Percentiles rank a stretch among this genome's conserved stretches.
Evolutionary conservation across 2,113 vertebrate genomes (phyloP).

Genomic region (human (Homo sapiens)): GRCh38 chr6:17116001-17116500

Average conservation of each 20-base stretch:
- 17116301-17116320: neutral
- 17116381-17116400: neutral
- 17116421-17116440: neutral
- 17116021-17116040: neutral
- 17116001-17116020: neutral
- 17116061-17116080: too few relatives aligned
- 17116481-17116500: too few relatives aligned
- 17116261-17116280: neutral
- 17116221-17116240: neutral
- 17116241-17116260: neutral
- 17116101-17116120: neutral
- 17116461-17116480: too few relatives aligned
- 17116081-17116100: neutral
- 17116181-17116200: neutral
- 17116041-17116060: neutral
- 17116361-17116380: neutral
- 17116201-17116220: neutral
- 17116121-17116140: neutral
- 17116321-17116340: neutral
- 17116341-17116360: neutral
- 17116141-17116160: fast-evolving
- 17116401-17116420: neutral
- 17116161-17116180: neutral
- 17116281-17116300: neutral
- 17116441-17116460: neutral